These are phyloP conservation scores for Rhagoletis pomonella DNA, from an alignment of 1,140 invertebrate genomes.

Conservation along the genomic window DNA sequence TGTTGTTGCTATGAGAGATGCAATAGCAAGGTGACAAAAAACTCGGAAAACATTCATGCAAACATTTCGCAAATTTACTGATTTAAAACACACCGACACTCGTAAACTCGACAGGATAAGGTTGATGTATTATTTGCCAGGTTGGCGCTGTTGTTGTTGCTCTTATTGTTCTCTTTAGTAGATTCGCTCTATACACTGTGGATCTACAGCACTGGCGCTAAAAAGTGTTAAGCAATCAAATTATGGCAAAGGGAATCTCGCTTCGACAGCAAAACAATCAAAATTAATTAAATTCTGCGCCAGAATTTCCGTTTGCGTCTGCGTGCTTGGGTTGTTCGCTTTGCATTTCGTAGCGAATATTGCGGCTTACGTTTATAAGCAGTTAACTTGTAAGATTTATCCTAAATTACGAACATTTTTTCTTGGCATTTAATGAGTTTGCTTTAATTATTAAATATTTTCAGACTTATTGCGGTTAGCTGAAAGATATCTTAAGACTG, in stretches of 20 bases:
- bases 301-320: background rate
- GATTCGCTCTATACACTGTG: background rate
- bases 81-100: conserved; percentile 11
- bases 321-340: too few relatives aligned
- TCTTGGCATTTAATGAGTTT: too few relatives aligned
- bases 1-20: background rate
- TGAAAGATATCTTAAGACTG: too few relatives aligned
- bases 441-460: too few relatives aligned
- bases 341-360: too few relatives aligned
- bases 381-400: too few relatives aligned
- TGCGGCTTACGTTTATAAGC: too few relatives aligned
- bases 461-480: too few relatives aligned
- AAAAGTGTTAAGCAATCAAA: conserved; percentile 30
- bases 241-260: background rate
- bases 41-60: background rate
- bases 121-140: background rate
- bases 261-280: conserved; percentile 24
- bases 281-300: background rate
- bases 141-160: background rate
- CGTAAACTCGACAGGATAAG: background rate
- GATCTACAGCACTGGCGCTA: background rate
- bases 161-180: background rate
- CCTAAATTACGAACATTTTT: too few relatives aligned
- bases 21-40: background rate
- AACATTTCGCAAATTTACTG: background rate